Conservation (phyloP, 2,113 vertebrate species). For the Chloropsis cyanopogon region DNA sequence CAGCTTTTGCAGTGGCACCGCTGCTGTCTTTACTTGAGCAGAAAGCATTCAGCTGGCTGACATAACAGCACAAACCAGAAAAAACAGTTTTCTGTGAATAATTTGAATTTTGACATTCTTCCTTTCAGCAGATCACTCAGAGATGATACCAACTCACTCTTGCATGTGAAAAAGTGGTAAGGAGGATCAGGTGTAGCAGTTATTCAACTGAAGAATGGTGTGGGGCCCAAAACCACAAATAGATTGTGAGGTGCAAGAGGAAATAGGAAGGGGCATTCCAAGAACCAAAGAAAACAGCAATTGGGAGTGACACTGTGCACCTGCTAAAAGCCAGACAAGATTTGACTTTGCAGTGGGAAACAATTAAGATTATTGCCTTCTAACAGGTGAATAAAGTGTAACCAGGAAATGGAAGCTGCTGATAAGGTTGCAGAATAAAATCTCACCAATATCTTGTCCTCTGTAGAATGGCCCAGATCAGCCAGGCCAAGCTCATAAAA, state of each 20-base stretch:
- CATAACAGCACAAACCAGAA: background rate
- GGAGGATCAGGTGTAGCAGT: rapidly evolving
- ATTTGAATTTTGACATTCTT: background rate
- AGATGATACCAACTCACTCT: background rate
- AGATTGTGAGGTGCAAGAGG: background rate
- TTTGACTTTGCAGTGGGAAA: background rate
- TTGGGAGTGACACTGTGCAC: background rate
- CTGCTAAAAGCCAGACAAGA: background rate
- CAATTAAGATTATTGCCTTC: background rate
- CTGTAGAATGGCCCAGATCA: background rate
- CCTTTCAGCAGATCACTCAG: background rate
- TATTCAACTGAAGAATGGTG: background rate
- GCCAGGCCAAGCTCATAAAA: background rate
- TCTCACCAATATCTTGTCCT: background rate
- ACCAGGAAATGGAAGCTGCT: background rate
- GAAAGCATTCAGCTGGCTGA: background rate
- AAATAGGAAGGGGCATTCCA: background rate
- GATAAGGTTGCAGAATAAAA: background rate
- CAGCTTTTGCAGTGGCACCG: background rate
- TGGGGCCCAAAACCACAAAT: background rate
- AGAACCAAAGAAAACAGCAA: background rate
- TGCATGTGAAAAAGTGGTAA: background rate
- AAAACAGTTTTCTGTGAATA: background rate
- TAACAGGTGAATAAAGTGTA: background rate
- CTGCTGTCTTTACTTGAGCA: background rate